Conservation (phyloP, 1,140 invertebrate species). For the Neodiprion lecontei region DNA sequence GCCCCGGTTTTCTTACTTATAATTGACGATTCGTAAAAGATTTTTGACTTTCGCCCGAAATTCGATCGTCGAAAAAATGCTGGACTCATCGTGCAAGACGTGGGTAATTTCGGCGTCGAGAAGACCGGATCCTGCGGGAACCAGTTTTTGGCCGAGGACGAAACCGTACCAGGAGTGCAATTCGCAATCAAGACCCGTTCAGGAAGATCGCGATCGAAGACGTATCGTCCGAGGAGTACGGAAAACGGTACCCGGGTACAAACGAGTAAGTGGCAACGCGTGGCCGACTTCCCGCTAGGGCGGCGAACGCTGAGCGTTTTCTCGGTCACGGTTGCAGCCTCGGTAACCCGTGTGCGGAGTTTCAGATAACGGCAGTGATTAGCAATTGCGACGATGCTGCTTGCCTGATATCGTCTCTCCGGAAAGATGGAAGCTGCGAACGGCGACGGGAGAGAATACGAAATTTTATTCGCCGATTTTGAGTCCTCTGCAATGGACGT, state of each 20-base stretch:
- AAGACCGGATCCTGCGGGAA: too few relatives aligned
- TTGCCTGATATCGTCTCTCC: background rate
- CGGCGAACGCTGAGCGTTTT: background rate
- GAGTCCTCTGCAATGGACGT: too few relatives aligned
- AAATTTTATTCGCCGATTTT: background rate
- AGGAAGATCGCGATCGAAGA: too few relatives aligned
- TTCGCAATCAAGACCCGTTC: too few relatives aligned
- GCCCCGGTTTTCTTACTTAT: too few relatives aligned
- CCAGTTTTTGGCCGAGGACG: too few relatives aligned
- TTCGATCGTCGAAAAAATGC: background rate
- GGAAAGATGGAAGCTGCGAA: background rate
- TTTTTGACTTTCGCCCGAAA: background rate
- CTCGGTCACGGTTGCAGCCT: background rate
- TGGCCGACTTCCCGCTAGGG: conserved; percentile 2
- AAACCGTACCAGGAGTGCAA: too few relatives aligned
- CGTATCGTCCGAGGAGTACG: background rate
- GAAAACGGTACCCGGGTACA: background rate
- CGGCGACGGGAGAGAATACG: background rate
- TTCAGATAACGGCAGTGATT: too few relatives aligned
- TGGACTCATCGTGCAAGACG: background rate
- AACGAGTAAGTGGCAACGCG: background rate
- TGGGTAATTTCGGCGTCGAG: too few relatives aligned
- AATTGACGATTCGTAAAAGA: background rate
- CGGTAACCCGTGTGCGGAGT: background rate
- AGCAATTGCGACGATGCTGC: background rate